Evolutionary conservation across 1,140 invertebrate species (phyloP), one percentile per base, ranked within the genome.

Genomic region (Atta texana): DNA sequence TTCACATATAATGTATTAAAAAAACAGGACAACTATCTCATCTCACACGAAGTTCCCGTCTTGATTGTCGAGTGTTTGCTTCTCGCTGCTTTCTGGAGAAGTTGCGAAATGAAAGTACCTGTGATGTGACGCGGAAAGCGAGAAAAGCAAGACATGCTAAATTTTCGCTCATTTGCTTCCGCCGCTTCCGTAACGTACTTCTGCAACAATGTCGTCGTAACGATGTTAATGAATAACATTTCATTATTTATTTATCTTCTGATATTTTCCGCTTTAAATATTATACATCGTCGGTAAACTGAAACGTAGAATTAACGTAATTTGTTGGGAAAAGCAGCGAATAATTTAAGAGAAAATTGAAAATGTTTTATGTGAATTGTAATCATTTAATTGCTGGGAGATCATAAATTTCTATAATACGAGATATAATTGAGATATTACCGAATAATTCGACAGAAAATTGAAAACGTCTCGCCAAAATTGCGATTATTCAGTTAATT

Each of bases 31-130:
- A 44, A 8, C 8, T 44, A 61, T 76, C 8, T 61, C 34, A 34
- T 76, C 14, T n/a, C n/a, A 44, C 14, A 18, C n/a, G 8, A 12
- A 34, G 14, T 76, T 76, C 12, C 8, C 21, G 21, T n/a, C 8
- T 16, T 63, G 16, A 24, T 76, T 61, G 55, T 76, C 21, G 57
- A 61, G 57, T 63, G 57, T 63, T 77, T 63, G 39, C 8, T 61
- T 34, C 4, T 77, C 14, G 24, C 34, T 24, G 34, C 24, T 77
- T 77, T 63, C 24, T 77, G 4, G 21, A 28, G 34, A 63, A 77
- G 16, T 34, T 21, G 24, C 21, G 24, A 18, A 77, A 63, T 49
- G 12, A 77, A 77, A 16, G 16, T 63, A 39, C 16, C 8, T n/a
- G 21, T 0, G 34, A 63, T 7, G 39, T 63, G 21, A 49, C 18